Evolutionary conservation across 2,113 vertebrate genomes (phyloP).

Genomic region (Empidonax traillii): DNA sequence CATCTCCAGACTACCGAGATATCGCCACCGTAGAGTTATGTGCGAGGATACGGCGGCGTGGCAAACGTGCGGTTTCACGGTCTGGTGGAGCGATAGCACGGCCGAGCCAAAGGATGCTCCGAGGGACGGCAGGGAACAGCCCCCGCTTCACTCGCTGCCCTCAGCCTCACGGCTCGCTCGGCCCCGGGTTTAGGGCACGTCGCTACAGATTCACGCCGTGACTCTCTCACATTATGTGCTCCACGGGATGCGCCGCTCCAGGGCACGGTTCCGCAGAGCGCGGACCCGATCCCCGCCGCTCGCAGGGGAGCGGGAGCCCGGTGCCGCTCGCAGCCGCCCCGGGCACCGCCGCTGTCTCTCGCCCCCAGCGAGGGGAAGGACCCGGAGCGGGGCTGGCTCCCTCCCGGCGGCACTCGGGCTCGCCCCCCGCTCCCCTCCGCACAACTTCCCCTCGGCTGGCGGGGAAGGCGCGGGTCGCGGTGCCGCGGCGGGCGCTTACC

Average conservation of each 20-base stretch:
- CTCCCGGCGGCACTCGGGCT: not conserved
- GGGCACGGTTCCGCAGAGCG: not conserved
- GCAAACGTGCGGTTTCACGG: not conserved
- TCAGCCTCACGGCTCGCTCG: not conserved
- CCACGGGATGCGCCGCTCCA: not conserved
- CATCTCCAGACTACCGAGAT: not conserved
- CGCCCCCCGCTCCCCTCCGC: not conserved
- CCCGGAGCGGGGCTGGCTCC: not conserved
- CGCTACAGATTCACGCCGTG: not conserved
- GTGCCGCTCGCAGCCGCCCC: not conserved
- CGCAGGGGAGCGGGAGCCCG: not conserved
- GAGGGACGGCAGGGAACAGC: not conserved
- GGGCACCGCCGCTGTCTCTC: not conserved
- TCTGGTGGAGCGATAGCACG: not conserved
- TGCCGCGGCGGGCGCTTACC: conserved; percentile 78
- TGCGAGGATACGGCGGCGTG: not conserved
- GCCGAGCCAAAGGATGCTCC: not conserved
- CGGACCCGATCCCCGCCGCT: not conserved
- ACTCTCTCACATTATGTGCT: not conserved
- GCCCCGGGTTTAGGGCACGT: not conserved
- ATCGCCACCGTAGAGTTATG: not conserved
- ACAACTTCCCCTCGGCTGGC: not conserved
- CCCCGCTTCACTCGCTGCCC: not conserved
- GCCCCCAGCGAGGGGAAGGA: not conserved
- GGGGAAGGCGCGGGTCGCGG: not conserved